Conservation (phyloP, 2,888 invertebrate genomes). For the Eustalomyia histrio region DNA sequence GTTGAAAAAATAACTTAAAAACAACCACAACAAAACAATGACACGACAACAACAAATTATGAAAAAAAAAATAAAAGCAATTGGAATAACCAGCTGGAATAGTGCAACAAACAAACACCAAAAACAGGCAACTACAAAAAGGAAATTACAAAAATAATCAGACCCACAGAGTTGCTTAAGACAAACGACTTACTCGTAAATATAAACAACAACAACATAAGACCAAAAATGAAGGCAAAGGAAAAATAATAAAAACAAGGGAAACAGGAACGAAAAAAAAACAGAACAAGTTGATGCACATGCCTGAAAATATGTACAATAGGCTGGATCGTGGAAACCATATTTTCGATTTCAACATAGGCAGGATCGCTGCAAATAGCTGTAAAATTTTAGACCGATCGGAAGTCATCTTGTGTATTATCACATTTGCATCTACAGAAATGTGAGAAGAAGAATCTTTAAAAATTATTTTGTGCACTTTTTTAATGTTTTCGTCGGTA, state of each 20-base stretch:
- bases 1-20: conserved; percentile 32
- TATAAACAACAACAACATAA: conserved; percentile 14
- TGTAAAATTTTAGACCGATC: too few species aligned
- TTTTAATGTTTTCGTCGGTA: too few species aligned
- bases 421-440: too few species aligned
- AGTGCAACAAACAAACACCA: conserved; percentile 55
- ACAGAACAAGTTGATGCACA: conserved; percentile 3
- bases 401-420: too few species aligned
- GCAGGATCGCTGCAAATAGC: too few species aligned
- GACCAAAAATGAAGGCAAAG: background rate
- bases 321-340: too few species aligned
- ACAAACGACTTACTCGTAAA: conserved; percentile 14
- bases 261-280: background rate
- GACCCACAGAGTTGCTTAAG: background rate
- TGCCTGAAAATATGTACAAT: too few species aligned
- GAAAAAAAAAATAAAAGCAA: conserved; percentile 51
- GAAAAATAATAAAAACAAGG: background rate
- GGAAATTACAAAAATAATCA: conserved; percentile 31
- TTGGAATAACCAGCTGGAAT: conserved; percentile 61
- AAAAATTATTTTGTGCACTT: too few species aligned
- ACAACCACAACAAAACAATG: conserved; percentile 27
- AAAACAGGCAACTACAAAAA: conserved; percentile 28
- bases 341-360: too few species aligned
- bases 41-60: conserved; percentile 10
- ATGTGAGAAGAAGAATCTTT: too few species aligned